Evolutionary conservation across 1,140 invertebrate genomes (phyloP), one percentile per base, ranked within the genome.

Genomic region (Holcopasites calliopsidis): DNA sequence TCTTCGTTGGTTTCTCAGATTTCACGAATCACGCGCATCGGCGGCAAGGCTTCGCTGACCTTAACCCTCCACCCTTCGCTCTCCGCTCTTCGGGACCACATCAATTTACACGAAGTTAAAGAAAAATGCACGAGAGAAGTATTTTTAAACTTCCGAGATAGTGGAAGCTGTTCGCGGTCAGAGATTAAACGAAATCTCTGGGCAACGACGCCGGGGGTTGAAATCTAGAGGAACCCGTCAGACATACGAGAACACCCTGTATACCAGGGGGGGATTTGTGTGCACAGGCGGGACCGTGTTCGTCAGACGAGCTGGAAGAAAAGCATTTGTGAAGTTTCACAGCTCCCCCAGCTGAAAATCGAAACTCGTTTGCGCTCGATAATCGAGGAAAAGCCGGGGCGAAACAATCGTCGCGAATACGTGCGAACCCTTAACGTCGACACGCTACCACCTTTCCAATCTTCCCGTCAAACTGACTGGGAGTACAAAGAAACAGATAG

Each of bases 301-400:
- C 40, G 62, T 47, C 40, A 26, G 40, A 7, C 18, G 21, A 21
- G 47, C 16, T 13, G 62, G 68, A 72, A 72, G 55, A 80, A 70
- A 80, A 44, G 58, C 52, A 70, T 54, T 70, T 66, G 80, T 44
- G 55, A 77, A 82, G 80, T 82, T 82, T 80, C 80, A 76, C 73
- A 38, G 78, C 66, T 62, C 42, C 74, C 78, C 62, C 47, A 33
- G 33, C 58, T 72, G 68, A 83, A 83, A 85, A 85, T 81, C 81
- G 79, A 85, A 83, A 85, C 83, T 82, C 76, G 78, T 82, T 85
- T 82, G 62, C 79, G 83, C 65, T 65, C 82, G 65, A 83, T 82
- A 76, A 81, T 81, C 72, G 79, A 82, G 74, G 69, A 42, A 68
- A 50, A 52, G 38, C 35, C 28, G 50, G 33, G 23, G 28, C 40